phyloP scores from a whole-genome alignment of 2,888 invertebrate genomes.

The Aspidiotus destructor region DNA sequence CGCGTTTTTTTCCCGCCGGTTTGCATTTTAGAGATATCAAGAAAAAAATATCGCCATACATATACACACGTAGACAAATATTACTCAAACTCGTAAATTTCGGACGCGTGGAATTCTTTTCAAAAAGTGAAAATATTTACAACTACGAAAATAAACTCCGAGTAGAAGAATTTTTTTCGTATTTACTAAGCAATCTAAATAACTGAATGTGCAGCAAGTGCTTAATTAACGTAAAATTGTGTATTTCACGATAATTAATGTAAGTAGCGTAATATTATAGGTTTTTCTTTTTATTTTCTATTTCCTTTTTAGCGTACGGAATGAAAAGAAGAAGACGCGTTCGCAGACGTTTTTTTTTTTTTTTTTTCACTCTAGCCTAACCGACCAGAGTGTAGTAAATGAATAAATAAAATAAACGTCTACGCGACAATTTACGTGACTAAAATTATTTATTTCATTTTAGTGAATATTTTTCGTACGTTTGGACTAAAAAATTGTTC shows the following conservation, averaged over 20 bases:
- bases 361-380: too few relatives aligned
- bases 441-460: constrained; percentile 16
- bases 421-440: constrained; percentile 21
- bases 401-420: constrained; percentile 10
- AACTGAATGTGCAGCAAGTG: neutral
- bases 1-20: too few relatives aligned
- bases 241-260: constrained; percentile 21
- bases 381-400: neutral
- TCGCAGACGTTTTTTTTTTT: too few relatives aligned
- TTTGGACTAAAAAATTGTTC: too few relatives aligned
- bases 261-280: neutral
- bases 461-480: constrained; percentile 1
- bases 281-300: neutral
- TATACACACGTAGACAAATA: too few relatives aligned
- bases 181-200: neutral
- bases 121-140: constrained; percentile 1
- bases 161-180: neutral
- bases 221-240: constrained; percentile 24
- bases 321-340: neutral
- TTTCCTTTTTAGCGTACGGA: neutral
- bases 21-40: too few relatives aligned
- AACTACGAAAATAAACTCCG: neutral
- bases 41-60: too few relatives aligned
- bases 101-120: neutral
- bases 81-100: too few relatives aligned